Percentiles rank a stretch among this genome's conserved stretches.
phyloP scores from a whole-genome alignment of 2,113 vertebrate genomes.

The Siniperca chuatsi region DNA sequence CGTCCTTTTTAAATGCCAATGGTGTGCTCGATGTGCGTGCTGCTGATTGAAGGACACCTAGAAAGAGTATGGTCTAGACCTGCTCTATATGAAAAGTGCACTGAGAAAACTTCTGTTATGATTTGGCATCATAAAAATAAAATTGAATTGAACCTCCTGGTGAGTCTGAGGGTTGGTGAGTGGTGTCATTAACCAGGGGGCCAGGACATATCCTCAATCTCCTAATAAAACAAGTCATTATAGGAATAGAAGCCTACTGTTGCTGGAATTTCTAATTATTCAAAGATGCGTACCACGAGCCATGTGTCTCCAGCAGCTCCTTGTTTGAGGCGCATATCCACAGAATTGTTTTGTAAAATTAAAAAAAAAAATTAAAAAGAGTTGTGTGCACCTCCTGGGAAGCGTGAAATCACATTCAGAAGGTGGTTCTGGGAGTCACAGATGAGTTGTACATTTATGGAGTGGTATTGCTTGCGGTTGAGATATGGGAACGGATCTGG shows the following conservation, averaged over 20 bases:
- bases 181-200: slow-evolving; percentile 25
- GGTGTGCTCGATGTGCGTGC: background rate
- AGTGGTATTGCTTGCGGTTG: slow-evolving; percentile 4
- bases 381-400: background rate
- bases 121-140: no score
- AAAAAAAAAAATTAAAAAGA: background rate
- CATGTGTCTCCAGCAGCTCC: background rate
- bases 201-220: background rate
- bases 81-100: no score
- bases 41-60: slow-evolving; percentile 29
- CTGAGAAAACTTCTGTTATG: no score
- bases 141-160: background rate
- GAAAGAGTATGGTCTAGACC: no score
- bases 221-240: slow-evolving; percentile 1
- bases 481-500: slow-evolving; percentile 12
- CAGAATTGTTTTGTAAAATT: background rate
- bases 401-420: background rate
- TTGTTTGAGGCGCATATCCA: background rate
- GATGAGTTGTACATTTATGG: slow-evolving; percentile 1
- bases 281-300: slow-evolving; percentile 29
- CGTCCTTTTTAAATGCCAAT: slow-evolving; percentile 15
- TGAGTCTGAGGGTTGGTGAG: slow-evolving; percentile 25
- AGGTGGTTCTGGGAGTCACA: slow-evolving; percentile 14
- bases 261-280: slow-evolving; percentile 22
- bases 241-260: slow-evolving; percentile 1